Conservation (phyloP, 2,797 vertebrate species). For the Morelia viridis region DNA sequence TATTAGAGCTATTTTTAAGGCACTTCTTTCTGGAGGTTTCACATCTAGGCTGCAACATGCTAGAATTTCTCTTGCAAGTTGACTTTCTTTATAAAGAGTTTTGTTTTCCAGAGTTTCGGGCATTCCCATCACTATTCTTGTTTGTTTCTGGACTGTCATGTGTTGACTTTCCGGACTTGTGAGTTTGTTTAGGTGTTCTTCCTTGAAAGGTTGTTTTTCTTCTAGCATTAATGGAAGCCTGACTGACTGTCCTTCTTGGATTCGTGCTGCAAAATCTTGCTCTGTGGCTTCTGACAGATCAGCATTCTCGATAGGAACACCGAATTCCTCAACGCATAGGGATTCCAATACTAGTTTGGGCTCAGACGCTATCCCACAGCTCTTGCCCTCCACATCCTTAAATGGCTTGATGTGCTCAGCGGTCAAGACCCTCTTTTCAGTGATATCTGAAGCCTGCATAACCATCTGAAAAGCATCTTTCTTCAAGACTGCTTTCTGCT, state of each 20-base stretch:
- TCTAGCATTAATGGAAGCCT: conserved; percentile 83
- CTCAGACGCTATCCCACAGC: conserved; percentile 74
- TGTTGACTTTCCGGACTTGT: conserved; percentile 67
- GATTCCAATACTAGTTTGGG: conserved; percentile 75
- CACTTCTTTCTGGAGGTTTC: conserved; percentile 79
- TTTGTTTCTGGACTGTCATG: conserved; percentile 70
- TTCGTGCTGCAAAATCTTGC: conserved; percentile 83
- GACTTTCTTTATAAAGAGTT: conserved; percentile 81
- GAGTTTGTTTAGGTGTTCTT: conserved; percentile 73
- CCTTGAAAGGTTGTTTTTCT: conserved; percentile 78
- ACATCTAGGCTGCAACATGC: conserved; percentile 76
- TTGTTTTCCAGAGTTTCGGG: conserved; percentile 74
- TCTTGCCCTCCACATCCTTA: conserved; percentile 65
- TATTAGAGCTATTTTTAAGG: conserved; percentile 82
- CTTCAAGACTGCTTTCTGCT: conserved; percentile 78
- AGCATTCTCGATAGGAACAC: conserved; percentile 77
- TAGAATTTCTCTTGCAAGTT: conserved; percentile 74
- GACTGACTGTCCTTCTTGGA: conserved; percentile 83
- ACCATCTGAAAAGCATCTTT: conserved; percentile 80
- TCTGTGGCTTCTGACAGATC: conserved; percentile 75
- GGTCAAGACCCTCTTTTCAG: conserved; percentile 73
- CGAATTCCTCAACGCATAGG: conserved; percentile 73
- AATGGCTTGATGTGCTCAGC: conserved; percentile 76
- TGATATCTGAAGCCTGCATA: conserved; percentile 74
- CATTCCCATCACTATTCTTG: conserved; percentile 60